Evolutionary conservation across 2,797 vertebrate genomes (phyloP).

Genomic region (Pipistrellus pipistrellus): DNA sequence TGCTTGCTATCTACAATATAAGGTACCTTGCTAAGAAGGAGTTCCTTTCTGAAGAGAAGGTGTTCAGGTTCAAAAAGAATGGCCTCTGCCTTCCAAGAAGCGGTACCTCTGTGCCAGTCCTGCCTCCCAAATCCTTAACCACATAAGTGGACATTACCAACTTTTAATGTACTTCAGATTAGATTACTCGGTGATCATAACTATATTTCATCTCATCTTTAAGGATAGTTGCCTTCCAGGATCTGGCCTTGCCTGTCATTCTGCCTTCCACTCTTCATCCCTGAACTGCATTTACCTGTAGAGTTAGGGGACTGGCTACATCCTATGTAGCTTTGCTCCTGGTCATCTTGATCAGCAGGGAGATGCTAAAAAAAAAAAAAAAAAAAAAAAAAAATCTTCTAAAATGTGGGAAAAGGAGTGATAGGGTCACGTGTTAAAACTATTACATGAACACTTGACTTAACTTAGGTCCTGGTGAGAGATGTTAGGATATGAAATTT

Average conservation of each 20-base stretch:
- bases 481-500: neutral
- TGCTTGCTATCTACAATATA: neutral
- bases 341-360: neutral
- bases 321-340: constrained; percentile 8
- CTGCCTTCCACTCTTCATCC: neutral
- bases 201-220: neutral
- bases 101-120: neutral
- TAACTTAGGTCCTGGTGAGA: neutral
- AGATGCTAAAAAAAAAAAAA: neutral
- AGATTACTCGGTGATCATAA: neutral
- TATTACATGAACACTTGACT: neutral
- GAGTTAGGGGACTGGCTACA: neutral
- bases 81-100: neutral
- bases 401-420: neutral
- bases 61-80: neutral
- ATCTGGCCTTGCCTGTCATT: neutral
- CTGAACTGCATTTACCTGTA: neutral
- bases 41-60: neutral
- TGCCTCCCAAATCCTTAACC: neutral
- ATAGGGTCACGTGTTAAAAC: neutral
- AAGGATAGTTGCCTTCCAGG: neutral
- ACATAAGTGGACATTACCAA: neutral
- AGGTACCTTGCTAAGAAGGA: neutral
- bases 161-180: neutral
- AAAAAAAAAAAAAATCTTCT: neutral